These are phyloP conservation scores for Troglohyphantes excavatus DNA, from an alignment of 2,888 invertebrate species.

Conservation along the genomic window DNA sequence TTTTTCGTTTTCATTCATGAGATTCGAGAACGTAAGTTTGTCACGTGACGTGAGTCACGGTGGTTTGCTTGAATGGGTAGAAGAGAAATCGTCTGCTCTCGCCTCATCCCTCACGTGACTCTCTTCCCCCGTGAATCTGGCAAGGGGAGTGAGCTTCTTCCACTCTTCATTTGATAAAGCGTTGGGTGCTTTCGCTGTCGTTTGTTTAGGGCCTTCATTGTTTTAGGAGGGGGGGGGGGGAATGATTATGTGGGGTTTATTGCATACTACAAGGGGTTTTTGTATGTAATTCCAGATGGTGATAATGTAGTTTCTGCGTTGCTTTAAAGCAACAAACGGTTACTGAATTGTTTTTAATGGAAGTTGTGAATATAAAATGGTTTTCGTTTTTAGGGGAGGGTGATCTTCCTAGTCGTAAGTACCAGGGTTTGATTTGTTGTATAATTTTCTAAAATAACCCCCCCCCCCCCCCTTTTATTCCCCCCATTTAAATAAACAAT, in stretches of 20 bases:
- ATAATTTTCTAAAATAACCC: too few relatives aligned
- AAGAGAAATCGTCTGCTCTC: slow-evolving; percentile 17
- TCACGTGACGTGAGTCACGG: slow-evolving; percentile 70
- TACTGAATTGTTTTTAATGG: too few relatives aligned
- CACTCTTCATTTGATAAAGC: neutral
- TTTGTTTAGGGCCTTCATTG: slow-evolving; percentile 1
- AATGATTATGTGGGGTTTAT: neutral
- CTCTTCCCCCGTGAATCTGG: neutral
- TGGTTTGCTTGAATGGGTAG: slow-evolving; percentile 39
- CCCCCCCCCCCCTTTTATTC: too few relatives aligned
- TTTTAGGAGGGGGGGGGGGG: neutral
- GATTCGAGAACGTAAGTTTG: slow-evolving; percentile 16
- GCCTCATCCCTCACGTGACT: slow-evolving; percentile 54
- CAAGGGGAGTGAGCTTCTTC: neutral
- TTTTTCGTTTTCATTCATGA: slow-evolving; percentile 68
- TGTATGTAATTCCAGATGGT: neutral
- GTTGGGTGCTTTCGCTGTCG: slow-evolving; percentile 11
- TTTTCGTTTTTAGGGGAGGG: neutral
- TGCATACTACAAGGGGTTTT: neutral
- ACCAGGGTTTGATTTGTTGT: too few relatives aligned
- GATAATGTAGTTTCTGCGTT: too few relatives aligned
- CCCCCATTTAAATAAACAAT: too few relatives aligned
- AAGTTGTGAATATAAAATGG: neutral
- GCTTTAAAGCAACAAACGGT: neutral
- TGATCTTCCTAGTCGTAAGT: too few relatives aligned